Percentiles rank a stretch among this genome's conserved stretches.
Conservation (phyloP, 2,797 vertebrate genomes). For the Gadopsis bispinosus region DNA sequence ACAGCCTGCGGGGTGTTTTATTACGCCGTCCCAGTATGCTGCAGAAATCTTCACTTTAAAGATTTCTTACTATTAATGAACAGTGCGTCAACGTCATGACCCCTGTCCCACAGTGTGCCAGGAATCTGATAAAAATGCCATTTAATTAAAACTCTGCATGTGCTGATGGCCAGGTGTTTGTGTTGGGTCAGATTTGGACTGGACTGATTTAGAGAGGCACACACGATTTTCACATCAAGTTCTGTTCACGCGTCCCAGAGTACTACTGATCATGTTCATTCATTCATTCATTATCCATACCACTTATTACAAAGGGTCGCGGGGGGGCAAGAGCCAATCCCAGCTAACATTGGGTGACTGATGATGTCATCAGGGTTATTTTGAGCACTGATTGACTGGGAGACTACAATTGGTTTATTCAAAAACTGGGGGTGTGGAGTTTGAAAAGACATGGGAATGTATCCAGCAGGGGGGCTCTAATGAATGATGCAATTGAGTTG, state of each 20-base stretch:
- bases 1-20: constrained; percentile 63
- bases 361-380: not conserved
- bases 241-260: too few species aligned
- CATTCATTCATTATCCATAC: too few species aligned
- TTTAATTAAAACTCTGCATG: constrained; percentile 17
- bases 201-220: not conserved
- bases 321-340: too few species aligned
- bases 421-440: not conserved
- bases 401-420: not conserved
- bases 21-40: constrained; percentile 22
- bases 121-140: constrained; percentile 31
- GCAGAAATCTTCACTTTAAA: constrained; percentile 55
- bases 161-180: constrained; percentile 31
- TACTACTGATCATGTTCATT: too few species aligned
- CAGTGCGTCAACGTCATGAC: constrained; percentile 18
- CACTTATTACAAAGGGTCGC: too few species aligned
- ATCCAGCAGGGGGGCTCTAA: not conserved
- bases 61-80: constrained; percentile 56
- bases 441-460: not conserved
- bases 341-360: too few species aligned
- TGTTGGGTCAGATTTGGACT: not conserved
- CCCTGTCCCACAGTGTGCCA: constrained; percentile 18
- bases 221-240: too few species aligned
- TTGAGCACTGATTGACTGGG: not conserved
- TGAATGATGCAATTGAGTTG: not conserved